Evolutionary conservation across 2,113 vertebrate species (phyloP), one percentile per base, ranked within the genome.

Genomic region (Ochotona curzoniae): DNA sequence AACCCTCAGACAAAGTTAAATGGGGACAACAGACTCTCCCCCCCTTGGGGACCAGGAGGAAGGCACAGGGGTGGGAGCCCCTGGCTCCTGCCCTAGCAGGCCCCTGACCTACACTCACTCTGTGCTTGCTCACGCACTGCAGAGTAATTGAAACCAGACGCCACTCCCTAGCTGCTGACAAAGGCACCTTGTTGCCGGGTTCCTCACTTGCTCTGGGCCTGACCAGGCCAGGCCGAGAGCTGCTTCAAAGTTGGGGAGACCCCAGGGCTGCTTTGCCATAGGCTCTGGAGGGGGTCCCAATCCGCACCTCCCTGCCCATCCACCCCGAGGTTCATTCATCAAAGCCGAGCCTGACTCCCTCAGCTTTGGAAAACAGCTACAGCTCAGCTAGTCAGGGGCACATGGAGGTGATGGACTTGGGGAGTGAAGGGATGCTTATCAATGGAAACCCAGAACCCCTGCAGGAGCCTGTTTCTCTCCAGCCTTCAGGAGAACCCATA

Each of bases 81-180:
- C 17, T 6, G 35, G 75, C 89, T 89, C 71, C 83, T 57, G 69
- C 54, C 74, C 87, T 8, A 11, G 71, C 10, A 76, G 81, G 47
- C 73, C 93, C 70, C 69, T 63, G 93, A 76, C 79, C 83, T 66
- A n/a, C 0, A 0, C 38, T 80, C 57, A 20, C 60, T 86, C 71
- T 28, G 9, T 70, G 38, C 15, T 38, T 51, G 74, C 51, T 25
- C 26, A 35, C 23, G 23, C 82, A 88, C 80, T 30, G 44, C 63
- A 54, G 54, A 71, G 82, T 93, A 95, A 96, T 51, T 96, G 93
- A 90, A 92, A 87, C 64, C 96, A 97, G 96, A 83, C 79, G 35
- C 21, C 51, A 57, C 25, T 66, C 88, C 38, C 35, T n/a, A 9
- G 25, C 5, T 0, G 61, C 90, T 70, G 61, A 97, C 96, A 97